Conservation (phyloP, 2,888 invertebrate species). For the Craniophora ligustri region DNA sequence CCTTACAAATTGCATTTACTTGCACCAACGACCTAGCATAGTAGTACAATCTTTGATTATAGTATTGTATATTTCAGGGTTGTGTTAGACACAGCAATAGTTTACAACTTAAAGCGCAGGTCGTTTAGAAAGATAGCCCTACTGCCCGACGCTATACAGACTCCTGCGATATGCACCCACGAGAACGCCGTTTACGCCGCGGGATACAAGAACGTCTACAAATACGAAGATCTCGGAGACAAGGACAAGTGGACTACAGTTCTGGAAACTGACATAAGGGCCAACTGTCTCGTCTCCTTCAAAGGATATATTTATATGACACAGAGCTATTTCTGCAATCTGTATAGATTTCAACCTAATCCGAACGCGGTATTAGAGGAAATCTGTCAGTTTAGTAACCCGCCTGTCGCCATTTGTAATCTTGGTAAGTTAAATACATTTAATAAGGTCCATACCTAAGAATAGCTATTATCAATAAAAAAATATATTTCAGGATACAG, state of each 20-base stretch:
- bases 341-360: conserved; percentile 75
- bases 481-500: conserved; percentile 65
- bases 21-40: too few species aligned
- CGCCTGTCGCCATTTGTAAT: conserved; percentile 71
- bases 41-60: neutral
- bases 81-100: conserved; percentile 67
- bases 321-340: conserved; percentile 72
- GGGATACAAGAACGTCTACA: conserved; percentile 72
- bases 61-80: conserved; percentile 70
- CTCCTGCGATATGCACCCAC: conserved; percentile 74
- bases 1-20: too few species aligned
- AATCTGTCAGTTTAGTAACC: conserved; percentile 63
- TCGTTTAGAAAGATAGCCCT: conserved; percentile 68
- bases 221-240: conserved; percentile 64
- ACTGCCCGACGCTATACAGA: conserved; percentile 77
- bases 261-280: conserved; percentile 64
- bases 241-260: conserved; percentile 66
- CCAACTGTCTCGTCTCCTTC: conserved; percentile 69
- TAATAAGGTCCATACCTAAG: neutral
- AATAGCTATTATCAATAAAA: too few species aligned
- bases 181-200: conserved; percentile 69
- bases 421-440: conserved; percentile 64
- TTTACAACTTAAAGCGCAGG: conserved; percentile 73
- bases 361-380: conserved; percentile 61
- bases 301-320: conserved; percentile 75